These are phyloP conservation scores for Agrypnia vestita DNA, from an alignment of 1,140 invertebrate species.

Conservation along the genomic window DNA sequence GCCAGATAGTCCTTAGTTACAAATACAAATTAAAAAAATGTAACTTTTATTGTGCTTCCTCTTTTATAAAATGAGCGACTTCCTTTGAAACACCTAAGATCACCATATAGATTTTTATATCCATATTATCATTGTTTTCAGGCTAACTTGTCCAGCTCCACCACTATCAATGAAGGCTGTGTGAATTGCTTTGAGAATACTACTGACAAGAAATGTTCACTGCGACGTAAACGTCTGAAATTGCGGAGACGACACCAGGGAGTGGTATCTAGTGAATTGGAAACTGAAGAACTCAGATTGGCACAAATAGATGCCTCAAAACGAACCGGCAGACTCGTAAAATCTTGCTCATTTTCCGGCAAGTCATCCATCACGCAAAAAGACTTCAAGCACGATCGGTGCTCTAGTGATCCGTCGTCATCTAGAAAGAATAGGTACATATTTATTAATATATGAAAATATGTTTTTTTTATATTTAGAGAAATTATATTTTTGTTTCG, in stretches of 20 bases:
- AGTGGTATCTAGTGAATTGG: slow-evolving; percentile 55
- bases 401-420: slow-evolving; percentile 76
- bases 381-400: slow-evolving; percentile 71
- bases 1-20: too few relatives aligned
- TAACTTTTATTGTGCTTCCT: too few relatives aligned
- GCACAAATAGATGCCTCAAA: slow-evolving; percentile 63
- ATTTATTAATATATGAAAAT: slow-evolving; percentile 37
- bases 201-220: slow-evolving; percentile 66
- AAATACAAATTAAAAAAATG: too few relatives aligned
- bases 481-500: too few relatives aligned
- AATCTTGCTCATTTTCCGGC: slow-evolving; percentile 80
- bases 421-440: slow-evolving; percentile 67
- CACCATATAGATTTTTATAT: too few relatives aligned
- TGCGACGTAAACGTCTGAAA: slow-evolving; percentile 80
- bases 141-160: slow-evolving; percentile 76
- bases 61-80: too few relatives aligned
- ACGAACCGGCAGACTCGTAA: slow-evolving; percentile 70
- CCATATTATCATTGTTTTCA: slow-evolving; percentile 59
- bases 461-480: too few relatives aligned
- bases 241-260: slow-evolving; percentile 69
- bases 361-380: slow-evolving; percentile 72
- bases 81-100: too few relatives aligned
- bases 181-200: slow-evolving; percentile 72
- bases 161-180: slow-evolving; percentile 77
- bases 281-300: slow-evolving; percentile 52